A percentile compares a stretch with the other conserved stretches of the same genome.
phyloP scores from a whole-genome alignment of 1,140 invertebrate genomes.

The Bradynema listronoti region DNA sequence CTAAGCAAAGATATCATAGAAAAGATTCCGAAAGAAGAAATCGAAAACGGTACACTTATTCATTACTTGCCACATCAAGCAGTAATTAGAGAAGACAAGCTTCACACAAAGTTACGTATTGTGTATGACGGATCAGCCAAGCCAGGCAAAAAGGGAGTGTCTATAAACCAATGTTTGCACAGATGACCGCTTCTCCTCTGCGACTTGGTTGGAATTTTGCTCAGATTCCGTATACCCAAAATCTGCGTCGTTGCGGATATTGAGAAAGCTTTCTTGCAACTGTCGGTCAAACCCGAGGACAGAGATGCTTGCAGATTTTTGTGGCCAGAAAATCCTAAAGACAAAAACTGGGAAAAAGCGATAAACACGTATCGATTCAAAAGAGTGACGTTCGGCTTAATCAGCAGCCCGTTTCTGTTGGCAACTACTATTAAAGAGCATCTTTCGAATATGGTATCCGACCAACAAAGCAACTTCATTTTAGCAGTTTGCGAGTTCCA shows the following conservation, averaged over 20 bases:
- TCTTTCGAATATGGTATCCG: no score
- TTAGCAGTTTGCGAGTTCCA: no score
- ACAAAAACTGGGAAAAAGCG: conserved; percentile 12
- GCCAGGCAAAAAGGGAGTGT: background rate
- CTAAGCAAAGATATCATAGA: no score
- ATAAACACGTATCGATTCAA: conserved; percentile 19
- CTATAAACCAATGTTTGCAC: conserved; percentile 23
- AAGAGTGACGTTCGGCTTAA: conserved; percentile 34
- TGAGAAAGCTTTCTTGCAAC: conserved; percentile 19
- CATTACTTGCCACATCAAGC: conserved; percentile 24
- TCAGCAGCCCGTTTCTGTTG: conserved; percentile 23
- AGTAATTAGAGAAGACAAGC: conserved; percentile 13
- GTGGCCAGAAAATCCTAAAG: conserved; percentile 7
- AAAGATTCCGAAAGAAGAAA: no score
- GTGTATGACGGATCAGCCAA: conserved; percentile 26
- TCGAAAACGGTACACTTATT: no score
- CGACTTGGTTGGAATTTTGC: conserved; percentile 15
- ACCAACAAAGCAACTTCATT: no score
- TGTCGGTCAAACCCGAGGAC: background rate
- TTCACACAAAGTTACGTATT: conserved; percentile 22
- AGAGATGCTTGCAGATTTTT: conserved; percentile 16
- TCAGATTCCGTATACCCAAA: conserved; percentile 2
- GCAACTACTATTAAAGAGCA: conserved; percentile 35
- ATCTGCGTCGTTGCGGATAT: conserved; percentile 8
- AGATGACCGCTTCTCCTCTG: conserved; percentile 26